phyloP scores from a whole-genome alignment of 2,888 invertebrate genomes.

The Cantharis nigra region DNA sequence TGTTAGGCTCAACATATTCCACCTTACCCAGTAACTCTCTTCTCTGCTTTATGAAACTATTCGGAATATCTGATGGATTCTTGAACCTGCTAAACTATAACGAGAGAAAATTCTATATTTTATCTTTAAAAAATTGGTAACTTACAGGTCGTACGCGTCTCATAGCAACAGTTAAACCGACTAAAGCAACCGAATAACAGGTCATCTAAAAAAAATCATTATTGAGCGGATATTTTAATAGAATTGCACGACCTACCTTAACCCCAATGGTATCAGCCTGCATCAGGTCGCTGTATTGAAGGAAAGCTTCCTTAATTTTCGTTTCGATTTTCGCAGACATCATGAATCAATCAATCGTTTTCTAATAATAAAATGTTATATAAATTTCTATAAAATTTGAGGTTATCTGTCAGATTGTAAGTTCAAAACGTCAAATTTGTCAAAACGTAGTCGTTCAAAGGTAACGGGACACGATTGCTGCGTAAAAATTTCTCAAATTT shows the following conservation, averaged over 20 bases:
- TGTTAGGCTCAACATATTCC: slow-evolving; percentile 52
- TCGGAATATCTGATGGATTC: slow-evolving; percentile 52
- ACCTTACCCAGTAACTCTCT: slow-evolving; percentile 52
- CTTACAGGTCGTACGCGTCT: slow-evolving; percentile 61
- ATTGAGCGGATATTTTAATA: slow-evolving; percentile 16
- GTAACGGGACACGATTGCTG: not conserved
- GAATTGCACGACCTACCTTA: slow-evolving; percentile 43
- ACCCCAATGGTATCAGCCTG: slow-evolving; percentile 52
- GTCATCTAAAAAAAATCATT: slow-evolving; percentile 52
- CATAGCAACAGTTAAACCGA: slow-evolving; percentile 57
- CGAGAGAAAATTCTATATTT: slow-evolving; percentile 11
- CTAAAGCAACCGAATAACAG: slow-evolving; percentile 60
- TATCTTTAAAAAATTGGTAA: slow-evolving; percentile 23
- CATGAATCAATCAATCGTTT: not conserved
- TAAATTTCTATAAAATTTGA: not conserved
- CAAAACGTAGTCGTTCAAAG: not conserved
- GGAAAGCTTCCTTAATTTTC: slow-evolving; percentile 42
- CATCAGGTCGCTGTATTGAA: slow-evolving; percentile 47
- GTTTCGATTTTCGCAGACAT: slow-evolving; percentile 32
- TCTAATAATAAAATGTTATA: slow-evolving; percentile 5
- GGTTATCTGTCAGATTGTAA: not conserved
- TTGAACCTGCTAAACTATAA: slow-evolving; percentile 54
- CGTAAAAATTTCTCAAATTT: not conserved
- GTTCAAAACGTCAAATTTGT: not conserved
- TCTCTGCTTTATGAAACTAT: slow-evolving; percentile 50